These are phyloP conservation scores for Chaetogeoica ovagalla DNA, from an alignment of 2,888 invertebrate genomes.

Conservation along the genomic window DNA sequence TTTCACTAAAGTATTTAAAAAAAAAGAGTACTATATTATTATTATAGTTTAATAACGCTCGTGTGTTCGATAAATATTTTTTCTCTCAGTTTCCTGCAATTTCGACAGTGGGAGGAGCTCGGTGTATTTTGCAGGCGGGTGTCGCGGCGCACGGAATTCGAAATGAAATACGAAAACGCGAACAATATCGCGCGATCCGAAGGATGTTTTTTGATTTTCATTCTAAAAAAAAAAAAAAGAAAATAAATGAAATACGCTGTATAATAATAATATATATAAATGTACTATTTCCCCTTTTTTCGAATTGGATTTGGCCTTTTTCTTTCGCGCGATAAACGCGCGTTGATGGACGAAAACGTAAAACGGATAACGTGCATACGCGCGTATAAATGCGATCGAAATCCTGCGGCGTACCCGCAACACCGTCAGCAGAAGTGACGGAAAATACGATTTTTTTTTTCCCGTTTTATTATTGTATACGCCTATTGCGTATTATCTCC, in stretches of 20 bases:
- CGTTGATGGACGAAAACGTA: neutral
- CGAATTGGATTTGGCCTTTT: conserved; percentile 18
- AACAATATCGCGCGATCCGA: neutral
- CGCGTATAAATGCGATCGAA: neutral
- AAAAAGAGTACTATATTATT: too few species aligned
- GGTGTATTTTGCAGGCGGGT: neutral
- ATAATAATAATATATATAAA: neutral
- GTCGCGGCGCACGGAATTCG: neutral
- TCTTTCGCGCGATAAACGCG: neutral
- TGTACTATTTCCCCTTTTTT: neutral
- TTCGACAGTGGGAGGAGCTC: too few species aligned
- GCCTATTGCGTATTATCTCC: neutral
- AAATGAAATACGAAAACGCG: neutral
- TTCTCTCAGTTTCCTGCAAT: too few species aligned
- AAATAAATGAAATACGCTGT: neutral
- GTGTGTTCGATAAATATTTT: too few species aligned
- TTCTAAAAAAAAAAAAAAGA: neutral
- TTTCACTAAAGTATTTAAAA: too few species aligned
- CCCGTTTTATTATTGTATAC: too few species aligned
- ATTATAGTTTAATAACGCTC: too few species aligned
- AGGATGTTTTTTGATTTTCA: neutral
- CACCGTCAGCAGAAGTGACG: too few species aligned
- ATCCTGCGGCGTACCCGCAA: too few species aligned
- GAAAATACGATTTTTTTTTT: too few species aligned
- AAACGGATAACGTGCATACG: conserved; percentile 19